A percentile compares a stretch with the other conserved stretches of the same genome.
Conservation (phyloP, 2,113 vertebrate species). For the Oncorhynchus gorbuscha region DNA sequence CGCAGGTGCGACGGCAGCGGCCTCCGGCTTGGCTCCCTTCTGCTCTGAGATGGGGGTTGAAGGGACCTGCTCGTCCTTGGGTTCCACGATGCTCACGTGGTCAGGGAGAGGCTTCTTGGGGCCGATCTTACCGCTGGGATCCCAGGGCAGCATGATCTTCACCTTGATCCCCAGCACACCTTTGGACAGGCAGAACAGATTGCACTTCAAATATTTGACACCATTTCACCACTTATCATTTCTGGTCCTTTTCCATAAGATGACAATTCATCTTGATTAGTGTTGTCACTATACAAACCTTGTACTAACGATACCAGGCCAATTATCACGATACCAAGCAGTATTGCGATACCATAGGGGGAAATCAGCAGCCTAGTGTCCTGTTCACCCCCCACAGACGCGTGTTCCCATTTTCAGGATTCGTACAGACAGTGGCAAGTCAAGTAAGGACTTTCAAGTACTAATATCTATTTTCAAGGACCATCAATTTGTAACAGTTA, state of each 20-base stretch:
- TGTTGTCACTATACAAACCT: too few species aligned
- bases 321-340: too few species aligned
- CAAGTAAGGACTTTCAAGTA: too few species aligned
- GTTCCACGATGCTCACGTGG: constrained; percentile 97
- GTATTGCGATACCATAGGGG: too few species aligned
- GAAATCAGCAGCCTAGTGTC: too few species aligned
- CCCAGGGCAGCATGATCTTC: constrained; percentile 99
- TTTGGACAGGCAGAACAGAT: constrained; percentile 44
- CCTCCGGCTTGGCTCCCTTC: constrained; percentile 96
- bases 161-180: constrained; percentile 98
- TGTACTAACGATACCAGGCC: too few species aligned
- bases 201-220: not conserved
- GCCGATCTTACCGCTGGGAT: constrained; percentile 95
- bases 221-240: not conserved
- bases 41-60: constrained; percentile 97
- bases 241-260: not conserved
- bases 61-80: constrained; percentile 93
- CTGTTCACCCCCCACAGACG: too few species aligned
- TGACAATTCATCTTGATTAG: not conserved
- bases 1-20: constrained; percentile 90
- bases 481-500: too few species aligned
- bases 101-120: constrained; percentile 98
- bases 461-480: too few species aligned
- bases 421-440: too few species aligned
- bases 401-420: too few species aligned